Conservation (phyloP, 2,888 invertebrate species). For the Eucriotettix oculatus region DNA sequence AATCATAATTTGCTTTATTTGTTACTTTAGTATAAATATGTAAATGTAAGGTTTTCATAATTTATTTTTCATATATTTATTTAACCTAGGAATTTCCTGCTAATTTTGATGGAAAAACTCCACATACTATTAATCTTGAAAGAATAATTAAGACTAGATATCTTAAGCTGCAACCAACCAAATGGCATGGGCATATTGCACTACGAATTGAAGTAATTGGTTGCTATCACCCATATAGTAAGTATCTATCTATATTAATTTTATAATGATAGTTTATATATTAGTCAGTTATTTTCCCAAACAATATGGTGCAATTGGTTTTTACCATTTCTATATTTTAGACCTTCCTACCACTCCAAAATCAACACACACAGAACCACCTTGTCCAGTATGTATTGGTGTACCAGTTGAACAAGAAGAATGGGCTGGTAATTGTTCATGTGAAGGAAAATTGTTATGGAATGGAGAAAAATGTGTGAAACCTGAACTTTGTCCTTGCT, state of each 20-base stretch:
- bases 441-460: constrained; percentile 42
- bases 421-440: constrained; percentile 19
- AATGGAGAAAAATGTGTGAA: constrained; percentile 57
- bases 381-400: constrained; percentile 21
- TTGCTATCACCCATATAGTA: constrained; percentile 57
- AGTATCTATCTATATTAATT: constrained; percentile 19
- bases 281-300: neutral
- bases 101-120: constrained; percentile 48
- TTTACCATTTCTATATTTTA: neutral
- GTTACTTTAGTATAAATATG: too few relatives aligned
- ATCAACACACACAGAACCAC: neutral
- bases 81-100: constrained; percentile 40
- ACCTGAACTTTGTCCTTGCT: constrained; percentile 54
- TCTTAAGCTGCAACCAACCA: constrained; percentile 50
- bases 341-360: neutral
- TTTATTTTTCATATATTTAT: too few relatives aligned
- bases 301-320: neutral
- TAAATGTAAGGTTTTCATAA: too few relatives aligned
- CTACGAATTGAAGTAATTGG: constrained; percentile 62
- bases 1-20: too few relatives aligned
- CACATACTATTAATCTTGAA: constrained; percentile 28
- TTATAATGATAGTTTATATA: too few relatives aligned
- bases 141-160: constrained; percentile 55
- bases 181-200: constrained; percentile 57
- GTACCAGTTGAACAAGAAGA: constrained; percentile 17